Conservation (phyloP, 2,888 invertebrate genomes). For the Dichetophora obliterata region DNA sequence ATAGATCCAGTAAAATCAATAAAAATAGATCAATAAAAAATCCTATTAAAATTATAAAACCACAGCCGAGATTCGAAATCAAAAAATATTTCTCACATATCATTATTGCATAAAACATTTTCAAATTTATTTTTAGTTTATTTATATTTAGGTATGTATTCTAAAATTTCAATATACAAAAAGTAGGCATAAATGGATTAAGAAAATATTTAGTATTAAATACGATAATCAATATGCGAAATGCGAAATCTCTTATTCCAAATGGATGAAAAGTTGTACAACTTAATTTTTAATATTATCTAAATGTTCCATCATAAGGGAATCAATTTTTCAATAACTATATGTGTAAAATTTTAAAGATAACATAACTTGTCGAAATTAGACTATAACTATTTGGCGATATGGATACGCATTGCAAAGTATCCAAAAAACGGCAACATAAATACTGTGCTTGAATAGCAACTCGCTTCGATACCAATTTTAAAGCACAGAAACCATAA, state of each 20-base stretch:
- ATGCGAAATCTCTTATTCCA: neutral
- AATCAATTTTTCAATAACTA: constrained; percentile 11
- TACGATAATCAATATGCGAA: constrained; percentile 5
- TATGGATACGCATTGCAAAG: constrained; percentile 1
- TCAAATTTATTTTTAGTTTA: too few relatives aligned
- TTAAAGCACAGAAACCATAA: neutral
- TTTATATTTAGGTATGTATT: too few relatives aligned
- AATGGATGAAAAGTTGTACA: neutral
- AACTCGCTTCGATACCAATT: too few relatives aligned
- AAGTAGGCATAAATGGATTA: neutral
- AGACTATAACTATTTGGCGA: constrained; percentile 24
- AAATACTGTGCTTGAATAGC: neutral
- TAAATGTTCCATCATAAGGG: neutral
- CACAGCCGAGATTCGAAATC: too few relatives aligned
- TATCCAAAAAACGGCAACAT: constrained; percentile 10
- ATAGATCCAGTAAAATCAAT: too few relatives aligned
- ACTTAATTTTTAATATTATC: constrained; percentile 18
- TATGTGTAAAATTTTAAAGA: neutral
- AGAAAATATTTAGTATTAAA: neutral
- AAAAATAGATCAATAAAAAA: too few relatives aligned
- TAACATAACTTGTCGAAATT: neutral
- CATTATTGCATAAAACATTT: too few relatives aligned
- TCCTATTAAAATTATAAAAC: too few relatives aligned
- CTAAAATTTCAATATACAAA: too few relatives aligned
- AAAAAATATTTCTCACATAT: too few relatives aligned